Evolutionary conservation across 2,888 invertebrate species (phyloP).

Genomic region (Folsomia manolachei): DNA sequence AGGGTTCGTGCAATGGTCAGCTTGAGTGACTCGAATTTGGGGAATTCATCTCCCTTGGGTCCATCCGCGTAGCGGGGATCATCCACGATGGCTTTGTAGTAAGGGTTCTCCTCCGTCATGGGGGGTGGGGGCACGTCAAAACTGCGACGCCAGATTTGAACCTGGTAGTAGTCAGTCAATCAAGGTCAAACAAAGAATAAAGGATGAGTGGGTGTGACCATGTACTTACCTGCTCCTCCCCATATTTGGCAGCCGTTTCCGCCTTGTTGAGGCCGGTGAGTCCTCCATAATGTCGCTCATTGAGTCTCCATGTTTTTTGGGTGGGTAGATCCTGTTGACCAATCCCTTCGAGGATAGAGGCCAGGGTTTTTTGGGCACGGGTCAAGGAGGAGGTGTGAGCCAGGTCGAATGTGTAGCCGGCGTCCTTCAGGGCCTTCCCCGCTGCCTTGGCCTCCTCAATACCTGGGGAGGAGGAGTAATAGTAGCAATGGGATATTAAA

Average conservation of each 20-base stretch:
- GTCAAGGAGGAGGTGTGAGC: slow-evolving; percentile 78
- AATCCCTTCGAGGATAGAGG: slow-evolving; percentile 65
- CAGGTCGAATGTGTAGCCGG: slow-evolving; percentile 70
- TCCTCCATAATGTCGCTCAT: slow-evolving; percentile 84
- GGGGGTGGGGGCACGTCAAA: slow-evolving; percentile 78
- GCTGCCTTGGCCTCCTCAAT: slow-evolving; percentile 67
- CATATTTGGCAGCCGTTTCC: slow-evolving; percentile 79
- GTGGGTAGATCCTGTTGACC: slow-evolving; percentile 67
- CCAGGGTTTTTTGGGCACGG: slow-evolving; percentile 72
- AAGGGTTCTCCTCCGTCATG: slow-evolving; percentile 72
- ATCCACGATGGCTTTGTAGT: slow-evolving; percentile 70
- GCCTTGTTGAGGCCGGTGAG: slow-evolving; percentile 81
- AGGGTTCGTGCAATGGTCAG: slow-evolving; percentile 75
- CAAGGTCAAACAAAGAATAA: background rate
- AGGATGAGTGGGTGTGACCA: too few relatives aligned
- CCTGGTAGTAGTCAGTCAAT: slow-evolving; percentile 57
- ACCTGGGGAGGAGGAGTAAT: too few relatives aligned
- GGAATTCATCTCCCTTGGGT: slow-evolving; percentile 69
- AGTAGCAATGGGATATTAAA: too few relatives aligned
- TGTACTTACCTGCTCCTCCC: slow-evolving; percentile 83
- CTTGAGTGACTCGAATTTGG: slow-evolving; percentile 77
- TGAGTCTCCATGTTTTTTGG: slow-evolving; percentile 75
- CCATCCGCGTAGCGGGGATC: slow-evolving; percentile 71
- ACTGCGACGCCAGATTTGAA: slow-evolving; percentile 80
- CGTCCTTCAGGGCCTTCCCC: slow-evolving; percentile 69